A percentile compares a stretch with the other conserved stretches of the same genome.
Conservation (phyloP, 2,113 vertebrate genomes). For the Heterotis niloticus region DNA sequence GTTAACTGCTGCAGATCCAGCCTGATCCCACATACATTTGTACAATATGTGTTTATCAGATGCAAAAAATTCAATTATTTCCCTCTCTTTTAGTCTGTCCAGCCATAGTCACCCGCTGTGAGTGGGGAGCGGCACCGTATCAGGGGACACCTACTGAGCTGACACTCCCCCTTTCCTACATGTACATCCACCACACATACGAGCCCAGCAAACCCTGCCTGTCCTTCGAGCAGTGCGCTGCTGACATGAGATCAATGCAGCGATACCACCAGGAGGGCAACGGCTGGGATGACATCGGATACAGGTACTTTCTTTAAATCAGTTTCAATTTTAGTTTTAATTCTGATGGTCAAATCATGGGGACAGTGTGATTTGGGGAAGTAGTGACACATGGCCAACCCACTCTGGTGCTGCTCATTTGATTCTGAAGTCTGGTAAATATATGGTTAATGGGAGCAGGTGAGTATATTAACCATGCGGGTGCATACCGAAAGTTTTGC, state of each 20-base stretch:
- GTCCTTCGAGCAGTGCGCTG: constrained; percentile 62
- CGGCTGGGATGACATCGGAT: constrained; percentile 82
- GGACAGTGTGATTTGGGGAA: no score
- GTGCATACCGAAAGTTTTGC: no score
- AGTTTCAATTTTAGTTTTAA: no score
- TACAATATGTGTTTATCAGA: neutral
- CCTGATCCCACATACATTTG: neutral
- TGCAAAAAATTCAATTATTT: neutral
- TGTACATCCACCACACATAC: constrained; percentile 83
- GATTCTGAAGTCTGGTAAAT: no score
- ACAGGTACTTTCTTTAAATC: no score
- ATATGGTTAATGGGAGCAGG: no score
- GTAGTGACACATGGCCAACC: no score
- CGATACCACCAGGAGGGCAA: constrained; percentile 73
- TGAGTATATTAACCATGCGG: no score
- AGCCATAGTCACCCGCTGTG: constrained; percentile 73
- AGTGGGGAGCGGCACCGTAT: constrained; percentile 78
- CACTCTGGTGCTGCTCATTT: no score
- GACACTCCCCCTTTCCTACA: constrained; percentile 62
- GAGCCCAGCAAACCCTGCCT: constrained; percentile 66
- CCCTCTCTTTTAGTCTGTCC: constrained; percentile 69
- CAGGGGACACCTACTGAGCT: constrained; percentile 62
- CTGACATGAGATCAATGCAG: constrained; percentile 78
- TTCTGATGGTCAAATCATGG: no score
- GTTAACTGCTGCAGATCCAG: no score